phyloP scores from a whole-genome alignment of 2,113 vertebrate species.

The Ptyas mucosa region DNA sequence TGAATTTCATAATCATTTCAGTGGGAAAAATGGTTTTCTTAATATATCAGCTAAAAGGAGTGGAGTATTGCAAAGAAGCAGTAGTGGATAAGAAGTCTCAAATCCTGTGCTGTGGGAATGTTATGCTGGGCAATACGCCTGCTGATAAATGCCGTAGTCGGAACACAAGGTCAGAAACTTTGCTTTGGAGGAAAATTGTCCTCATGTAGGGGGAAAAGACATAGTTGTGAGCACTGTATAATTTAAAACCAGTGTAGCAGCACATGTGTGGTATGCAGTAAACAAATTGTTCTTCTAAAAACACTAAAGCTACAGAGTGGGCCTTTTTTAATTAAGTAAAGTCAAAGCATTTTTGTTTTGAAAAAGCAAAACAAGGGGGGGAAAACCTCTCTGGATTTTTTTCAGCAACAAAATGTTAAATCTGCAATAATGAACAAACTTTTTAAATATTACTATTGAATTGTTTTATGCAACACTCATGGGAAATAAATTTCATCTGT shows the following conservation, averaged over 20 bases:
- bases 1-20: background rate
- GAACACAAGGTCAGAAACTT: slow-evolving; percentile 33
- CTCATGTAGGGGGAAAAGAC: background rate
- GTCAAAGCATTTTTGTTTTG: background rate
- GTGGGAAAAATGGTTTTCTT: background rate
- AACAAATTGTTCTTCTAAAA: slow-evolving; percentile 10
- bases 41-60: background rate
- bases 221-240: background rate
- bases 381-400: background rate
- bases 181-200: background rate
- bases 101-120: slow-evolving; percentile 10
- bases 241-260: background rate
- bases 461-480: background rate
- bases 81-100: background rate
- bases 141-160: slow-evolving; percentile 11
- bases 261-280: background rate
- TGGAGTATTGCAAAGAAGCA: background rate
- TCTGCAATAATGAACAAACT: background rate
- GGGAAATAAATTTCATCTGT: background rate
- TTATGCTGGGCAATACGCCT: background rate
- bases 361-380: background rate
- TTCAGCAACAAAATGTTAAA: background rate
- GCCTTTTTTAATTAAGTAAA: background rate
- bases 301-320: background rate
- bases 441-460: background rate